Conservation (phyloP, 2,888 invertebrate species). For the Orthosia gracilis region DNA sequence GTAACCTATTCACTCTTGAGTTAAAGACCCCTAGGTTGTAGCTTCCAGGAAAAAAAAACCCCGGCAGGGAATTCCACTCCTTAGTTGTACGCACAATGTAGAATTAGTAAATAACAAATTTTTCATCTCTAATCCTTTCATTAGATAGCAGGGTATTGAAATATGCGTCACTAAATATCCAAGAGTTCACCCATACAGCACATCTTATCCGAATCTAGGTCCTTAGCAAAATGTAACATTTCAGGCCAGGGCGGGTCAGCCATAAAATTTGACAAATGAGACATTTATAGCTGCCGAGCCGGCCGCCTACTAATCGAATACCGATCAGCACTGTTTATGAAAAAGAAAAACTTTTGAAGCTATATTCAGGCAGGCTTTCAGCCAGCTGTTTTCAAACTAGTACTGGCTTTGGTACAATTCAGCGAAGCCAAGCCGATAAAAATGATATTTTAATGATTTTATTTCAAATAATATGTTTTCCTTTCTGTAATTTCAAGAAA, state of each 20-base stretch:
- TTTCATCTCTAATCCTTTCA: not conserved
- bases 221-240: slow-evolving; percentile 51
- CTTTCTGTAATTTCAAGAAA: too few relatives aligned
- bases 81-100: too few relatives aligned
- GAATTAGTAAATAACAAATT: too few relatives aligned
- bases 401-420: not conserved
- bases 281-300: slow-evolving; percentile 72
- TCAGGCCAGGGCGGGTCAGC: slow-evolving; percentile 64
- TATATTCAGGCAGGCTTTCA: slow-evolving; percentile 20
- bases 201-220: slow-evolving; percentile 42
- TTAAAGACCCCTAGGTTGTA: too few relatives aligned
- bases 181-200: slow-evolving; percentile 8
- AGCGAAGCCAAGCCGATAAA: too few relatives aligned
- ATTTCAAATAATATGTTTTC: too few relatives aligned
- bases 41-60: too few relatives aligned
- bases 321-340: slow-evolving; percentile 56
- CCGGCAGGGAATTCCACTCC: too few relatives aligned
- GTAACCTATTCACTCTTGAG: too few relatives aligned
- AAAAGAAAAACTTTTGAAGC: slow-evolving; percentile 34
- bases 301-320: slow-evolving; percentile 73
- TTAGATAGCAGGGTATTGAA: not conserved
- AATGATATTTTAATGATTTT: too few relatives aligned
- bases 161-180: too few relatives aligned
- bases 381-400: not conserved
- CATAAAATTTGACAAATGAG: slow-evolving; percentile 82